Evolutionary conservation across 2,113 vertebrate species (phyloP).

Genomic region (Phrynocephalus versicolor): DNA sequence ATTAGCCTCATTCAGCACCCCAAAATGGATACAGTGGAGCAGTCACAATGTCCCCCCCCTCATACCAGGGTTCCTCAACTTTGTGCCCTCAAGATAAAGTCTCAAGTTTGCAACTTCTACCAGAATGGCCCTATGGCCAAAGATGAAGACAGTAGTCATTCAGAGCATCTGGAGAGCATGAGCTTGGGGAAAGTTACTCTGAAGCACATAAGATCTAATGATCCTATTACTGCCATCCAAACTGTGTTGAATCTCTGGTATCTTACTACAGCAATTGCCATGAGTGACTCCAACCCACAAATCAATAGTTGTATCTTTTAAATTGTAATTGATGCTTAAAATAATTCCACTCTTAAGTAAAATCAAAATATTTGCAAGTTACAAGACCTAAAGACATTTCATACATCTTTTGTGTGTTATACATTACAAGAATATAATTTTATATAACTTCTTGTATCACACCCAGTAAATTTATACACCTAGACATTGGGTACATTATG

Average conservation of each 20-base stretch:
- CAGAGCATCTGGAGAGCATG: too few species aligned
- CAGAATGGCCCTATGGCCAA: not conserved
- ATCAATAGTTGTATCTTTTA: not conserved
- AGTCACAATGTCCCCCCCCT: not conserved
- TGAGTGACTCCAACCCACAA: not conserved
- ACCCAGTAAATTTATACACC: not conserved
- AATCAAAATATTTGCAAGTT: not conserved
- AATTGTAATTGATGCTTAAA: not conserved
- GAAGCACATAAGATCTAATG: not conserved
- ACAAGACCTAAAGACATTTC: not conserved
- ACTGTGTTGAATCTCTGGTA: not conserved
- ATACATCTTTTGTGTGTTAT: not conserved
- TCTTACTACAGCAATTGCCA: not conserved
- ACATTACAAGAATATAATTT: not conserved
- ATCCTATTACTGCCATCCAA: not conserved
- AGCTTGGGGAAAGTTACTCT: too few species aligned
- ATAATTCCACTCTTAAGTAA: not conserved
- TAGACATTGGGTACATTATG: too few species aligned
- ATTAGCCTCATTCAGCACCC: too few species aligned
- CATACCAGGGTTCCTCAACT: too few species aligned
- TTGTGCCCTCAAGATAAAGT: too few species aligned
- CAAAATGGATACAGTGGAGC: not conserved
- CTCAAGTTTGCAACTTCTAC: too few species aligned
- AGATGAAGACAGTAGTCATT: not conserved
- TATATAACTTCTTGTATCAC: too few species aligned